These are phyloP conservation scores for Neosilurus mollespiculum DNA, from an alignment of 2,797 vertebrate species.

Conservation along the genomic window DNA sequence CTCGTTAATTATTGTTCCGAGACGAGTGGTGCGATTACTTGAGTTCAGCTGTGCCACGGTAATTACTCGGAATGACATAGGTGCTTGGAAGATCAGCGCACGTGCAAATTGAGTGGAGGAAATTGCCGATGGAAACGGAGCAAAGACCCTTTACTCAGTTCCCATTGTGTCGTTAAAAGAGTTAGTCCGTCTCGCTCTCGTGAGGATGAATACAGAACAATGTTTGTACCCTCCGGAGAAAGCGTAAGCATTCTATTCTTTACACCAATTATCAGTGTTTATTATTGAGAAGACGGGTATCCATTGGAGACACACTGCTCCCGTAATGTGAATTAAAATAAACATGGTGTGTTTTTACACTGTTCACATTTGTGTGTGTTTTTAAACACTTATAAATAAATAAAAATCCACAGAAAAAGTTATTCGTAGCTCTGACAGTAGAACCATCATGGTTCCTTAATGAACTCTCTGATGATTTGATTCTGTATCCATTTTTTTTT, in stretches of 20 bases:
- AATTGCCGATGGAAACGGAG: slow-evolving; percentile 32
- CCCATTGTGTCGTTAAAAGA: slow-evolving; percentile 34
- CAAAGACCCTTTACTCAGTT: not conserved
- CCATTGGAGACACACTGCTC: slow-evolving; percentile 44
- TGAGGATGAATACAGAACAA: slow-evolving; percentile 26
- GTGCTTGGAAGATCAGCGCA: slow-evolving; percentile 44
- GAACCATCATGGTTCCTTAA: not conserved
- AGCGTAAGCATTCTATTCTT: slow-evolving; percentile 34
- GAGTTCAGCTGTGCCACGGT: slow-evolving; percentile 59
- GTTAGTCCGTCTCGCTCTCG: slow-evolving; percentile 30
- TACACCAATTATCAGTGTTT: slow-evolving; percentile 55
- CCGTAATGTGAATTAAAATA: slow-evolving; percentile 39
- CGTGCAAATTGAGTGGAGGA: slow-evolving; percentile 48
- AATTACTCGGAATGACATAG: slow-evolving; percentile 55
- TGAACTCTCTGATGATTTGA: not conserved
- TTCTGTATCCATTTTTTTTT: not conserved
- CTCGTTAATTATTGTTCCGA: slow-evolving; percentile 52
- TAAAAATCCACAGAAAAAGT: not conserved
- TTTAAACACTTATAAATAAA: not conserved
- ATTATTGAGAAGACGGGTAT: slow-evolving; percentile 48
- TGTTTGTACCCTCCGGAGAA: slow-evolving; percentile 45
- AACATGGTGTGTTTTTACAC: slow-evolving; percentile 31
- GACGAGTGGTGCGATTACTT: slow-evolving; percentile 58
- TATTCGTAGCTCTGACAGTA: not conserved
- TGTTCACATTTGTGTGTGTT: not conserved